phyloP scores from a whole-genome alignment of 2,888 invertebrate species.

The Torymus auratus region DNA sequence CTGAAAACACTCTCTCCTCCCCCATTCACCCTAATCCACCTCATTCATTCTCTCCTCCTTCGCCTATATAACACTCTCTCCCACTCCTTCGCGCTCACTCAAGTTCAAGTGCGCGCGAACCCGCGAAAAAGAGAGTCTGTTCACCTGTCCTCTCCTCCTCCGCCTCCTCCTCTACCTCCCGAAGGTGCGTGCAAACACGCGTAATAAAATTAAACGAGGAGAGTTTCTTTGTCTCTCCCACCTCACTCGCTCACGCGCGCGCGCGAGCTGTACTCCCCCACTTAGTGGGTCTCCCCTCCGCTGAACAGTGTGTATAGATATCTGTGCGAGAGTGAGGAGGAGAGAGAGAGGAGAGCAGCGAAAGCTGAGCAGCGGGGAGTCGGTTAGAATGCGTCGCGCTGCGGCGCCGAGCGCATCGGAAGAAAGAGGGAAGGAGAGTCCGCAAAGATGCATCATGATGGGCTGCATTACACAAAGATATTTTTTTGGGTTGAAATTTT shows the following conservation, averaged over 20 bases:
- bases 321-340: neutral
- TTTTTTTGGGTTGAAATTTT: too few species aligned
- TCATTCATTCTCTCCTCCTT: too few species aligned
- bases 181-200: conserved; percentile 36
- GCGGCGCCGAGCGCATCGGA: conserved; percentile 60
- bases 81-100: conserved; percentile 26
- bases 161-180: neutral
- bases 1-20: too few species aligned
- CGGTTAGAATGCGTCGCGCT: conserved; percentile 69
- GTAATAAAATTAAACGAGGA: conserved; percentile 53
- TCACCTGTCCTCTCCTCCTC: conserved; percentile 20
- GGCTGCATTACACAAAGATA: too few species aligned
- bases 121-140: conserved; percentile 16
- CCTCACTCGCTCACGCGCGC: conserved; percentile 46
- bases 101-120: conserved; percentile 22
- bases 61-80: neutral
- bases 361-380: conserved; percentile 49
- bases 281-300: conserved; percentile 22
- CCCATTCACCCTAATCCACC: too few species aligned
- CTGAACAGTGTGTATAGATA: neutral
- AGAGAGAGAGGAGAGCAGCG: conserved; percentile 28
- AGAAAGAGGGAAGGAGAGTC: neutral
- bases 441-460: neutral
- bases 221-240: conserved; percentile 46
- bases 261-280: neutral